Percentiles rank a stretch among this genome's conserved stretches.
Evolutionary conservation across 1,140 invertebrate species (phyloP).

Genomic region (Calephelis nemesis): DNA sequence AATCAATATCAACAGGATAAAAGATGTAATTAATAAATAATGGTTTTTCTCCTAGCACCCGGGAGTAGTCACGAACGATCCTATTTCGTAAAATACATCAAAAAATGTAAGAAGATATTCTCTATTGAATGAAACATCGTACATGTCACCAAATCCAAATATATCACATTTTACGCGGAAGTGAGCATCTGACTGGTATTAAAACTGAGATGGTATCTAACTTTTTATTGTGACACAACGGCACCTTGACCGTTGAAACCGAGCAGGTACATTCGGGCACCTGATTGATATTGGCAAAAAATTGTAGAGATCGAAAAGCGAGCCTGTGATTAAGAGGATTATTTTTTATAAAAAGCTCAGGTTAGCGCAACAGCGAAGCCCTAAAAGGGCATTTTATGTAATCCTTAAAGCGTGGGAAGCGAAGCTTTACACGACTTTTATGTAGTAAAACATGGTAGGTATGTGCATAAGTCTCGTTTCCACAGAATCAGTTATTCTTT

Average conservation of each 20-base stretch:
- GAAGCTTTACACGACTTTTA: constrained; percentile 22
- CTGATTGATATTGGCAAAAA: constrained; percentile 63
- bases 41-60: no score
- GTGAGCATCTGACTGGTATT: constrained; percentile 42
- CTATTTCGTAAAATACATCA: constrained; percentile 2
- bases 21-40: no score
- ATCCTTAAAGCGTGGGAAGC: constrained; percentile 70
- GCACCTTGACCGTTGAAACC: constrained; percentile 70
- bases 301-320: constrained; percentile 48
- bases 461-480: no score
- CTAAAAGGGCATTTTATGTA: constrained; percentile 73
- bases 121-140: constrained; percentile 3
- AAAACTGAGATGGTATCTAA: constrained; percentile 52
- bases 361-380: constrained; percentile 69
- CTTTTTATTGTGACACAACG: constrained; percentile 64
- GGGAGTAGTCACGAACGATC: no score
- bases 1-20: no score
- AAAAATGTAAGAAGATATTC: constrained; percentile 3
- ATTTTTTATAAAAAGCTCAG: constrained; percentile 71
- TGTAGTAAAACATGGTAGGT: neutral
- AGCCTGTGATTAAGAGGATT: constrained; percentile 67
- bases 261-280: constrained; percentile 68
- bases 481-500: no score
- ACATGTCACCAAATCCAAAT: constrained; percentile 16
- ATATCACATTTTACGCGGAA: constrained; percentile 57